Conservation (phyloP, 30 jellyfish, hydroid and myxozoan species). For the Turritopsis rubra region DNA sequence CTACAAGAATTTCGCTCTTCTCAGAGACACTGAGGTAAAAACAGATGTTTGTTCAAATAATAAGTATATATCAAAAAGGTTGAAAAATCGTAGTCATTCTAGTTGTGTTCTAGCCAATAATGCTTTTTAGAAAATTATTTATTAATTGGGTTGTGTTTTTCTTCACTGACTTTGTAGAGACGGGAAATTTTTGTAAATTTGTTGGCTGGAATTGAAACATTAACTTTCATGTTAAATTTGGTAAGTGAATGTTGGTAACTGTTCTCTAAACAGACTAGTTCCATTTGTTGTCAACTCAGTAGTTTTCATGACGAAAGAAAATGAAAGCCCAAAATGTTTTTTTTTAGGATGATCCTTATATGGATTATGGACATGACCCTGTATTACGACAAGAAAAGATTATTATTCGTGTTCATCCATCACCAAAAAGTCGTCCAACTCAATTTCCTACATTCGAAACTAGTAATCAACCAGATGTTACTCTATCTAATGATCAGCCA, state of each 20-base stretch:
- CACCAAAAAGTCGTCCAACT: background rate
- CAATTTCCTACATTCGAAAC: background rate
- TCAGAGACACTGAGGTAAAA: constrained; percentile 79
- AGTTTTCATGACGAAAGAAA: too few relatives aligned
- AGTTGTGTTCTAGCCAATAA: too few relatives aligned
- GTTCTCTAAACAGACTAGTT: too few relatives aligned
- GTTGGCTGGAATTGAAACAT: constrained; percentile 73
- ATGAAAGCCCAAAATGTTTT: background rate
- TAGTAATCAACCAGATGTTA: constrained; percentile 51
- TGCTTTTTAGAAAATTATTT: too few relatives aligned
- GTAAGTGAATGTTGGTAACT: constrained; percentile 51
- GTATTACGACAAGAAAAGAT: constrained; percentile 38
- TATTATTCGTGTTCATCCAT: constrained; percentile 19
- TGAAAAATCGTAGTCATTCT: too few relatives aligned
- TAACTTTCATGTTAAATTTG: constrained; percentile 56
- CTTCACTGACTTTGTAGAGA: constrained; percentile 64
- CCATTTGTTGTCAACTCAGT: too few relatives aligned
- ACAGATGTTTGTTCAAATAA: too few relatives aligned
- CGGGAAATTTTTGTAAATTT: constrained; percentile 54
- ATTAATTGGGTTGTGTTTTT: background rate
- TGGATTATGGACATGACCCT: constrained; percentile 58
- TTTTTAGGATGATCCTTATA: constrained; percentile 52
- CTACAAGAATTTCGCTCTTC: constrained; percentile 67
- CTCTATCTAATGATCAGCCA: constrained; percentile 14
- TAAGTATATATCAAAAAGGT: too few relatives aligned